Evolutionary conservation across 1,140 invertebrate genomes (phyloP).

Genomic region (Pseudomyrmex sp.): DNA sequence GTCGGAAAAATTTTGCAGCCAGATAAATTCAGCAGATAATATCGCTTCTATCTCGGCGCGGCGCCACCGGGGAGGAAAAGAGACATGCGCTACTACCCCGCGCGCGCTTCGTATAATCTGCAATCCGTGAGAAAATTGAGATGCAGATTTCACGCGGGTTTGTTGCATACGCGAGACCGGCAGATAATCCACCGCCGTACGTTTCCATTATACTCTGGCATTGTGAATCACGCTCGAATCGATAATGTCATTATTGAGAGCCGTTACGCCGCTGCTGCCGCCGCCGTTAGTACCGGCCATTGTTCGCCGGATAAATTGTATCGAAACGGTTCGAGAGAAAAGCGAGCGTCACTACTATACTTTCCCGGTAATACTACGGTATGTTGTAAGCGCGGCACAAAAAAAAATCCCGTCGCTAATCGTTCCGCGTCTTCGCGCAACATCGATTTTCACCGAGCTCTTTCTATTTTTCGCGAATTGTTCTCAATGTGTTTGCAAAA

Average conservation of each 20-base stretch:
- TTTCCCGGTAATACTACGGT: background rate
- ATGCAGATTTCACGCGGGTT: background rate
- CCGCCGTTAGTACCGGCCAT: conserved; percentile 25
- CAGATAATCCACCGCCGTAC: conserved; percentile 30
- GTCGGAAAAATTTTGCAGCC: background rate
- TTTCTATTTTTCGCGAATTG: conserved; percentile 46
- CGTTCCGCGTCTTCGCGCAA: conserved; percentile 33
- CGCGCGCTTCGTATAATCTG: background rate
- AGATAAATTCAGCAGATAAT: background rate
- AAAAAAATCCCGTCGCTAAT: conserved; percentile 12
- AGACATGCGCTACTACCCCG: no score
- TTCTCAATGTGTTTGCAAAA: conserved; percentile 26
- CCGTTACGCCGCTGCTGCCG: conserved; percentile 38
- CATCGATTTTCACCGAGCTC: conserved; percentile 48
- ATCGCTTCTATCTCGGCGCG: background rate
- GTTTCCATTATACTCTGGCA: conserved; percentile 30
- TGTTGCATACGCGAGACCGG: background rate
- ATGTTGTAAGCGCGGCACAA: conserved; percentile 7
- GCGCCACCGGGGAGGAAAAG: background rate
- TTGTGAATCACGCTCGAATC: conserved; percentile 64
- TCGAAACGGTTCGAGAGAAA: conserved; percentile 37
- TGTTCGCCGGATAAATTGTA: conserved; percentile 67
- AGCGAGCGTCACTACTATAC: background rate
- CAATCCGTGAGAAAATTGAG: conserved; percentile 6
- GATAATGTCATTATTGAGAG: conserved; percentile 71